Evolutionary conservation across 2,888 invertebrate species (phyloP), one percentile per base, ranked within the genome.

Genomic region (Lumbricus terrestris): DNA sequence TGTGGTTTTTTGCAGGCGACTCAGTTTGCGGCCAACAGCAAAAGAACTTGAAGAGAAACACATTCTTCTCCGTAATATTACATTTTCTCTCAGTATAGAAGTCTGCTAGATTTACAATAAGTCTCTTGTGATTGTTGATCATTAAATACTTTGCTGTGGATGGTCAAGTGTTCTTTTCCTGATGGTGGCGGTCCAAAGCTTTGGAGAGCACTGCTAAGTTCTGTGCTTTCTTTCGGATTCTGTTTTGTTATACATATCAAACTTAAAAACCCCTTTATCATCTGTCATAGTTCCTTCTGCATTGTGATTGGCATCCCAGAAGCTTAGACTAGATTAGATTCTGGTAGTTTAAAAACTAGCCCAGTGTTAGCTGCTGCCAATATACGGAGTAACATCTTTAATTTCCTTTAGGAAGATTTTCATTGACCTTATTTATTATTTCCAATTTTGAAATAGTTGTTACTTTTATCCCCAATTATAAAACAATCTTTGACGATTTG

Each of bases 21-120:
- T 99, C 94, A 99, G 98, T 95, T 98, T 99, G 97, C 96, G 99
- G 94, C 99, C 99, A 93, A 98, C 99, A 89, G 97, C 97, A 92
- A 98, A 99, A 95, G 99, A 99, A 95, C 96, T 99, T 92, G 98
- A 99, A 95, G 98, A 99, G 95, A 96, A 99, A 94, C 99, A 99
- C 95, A 99, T 99, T 95, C 96, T 99, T 93, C 98, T 98, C 96
- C 97, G 98, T 98, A 96, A 97, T 96, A 8, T 20, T 54, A 69
- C 54, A 89, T 16, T 15, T 88, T 88, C n/a, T 69, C 29, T 29
- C 13, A 11, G 1, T n/a, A 16, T 11, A 69, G 69, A n/a, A n/a
- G 69, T 29, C n/a, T n/a, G n/a, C 69, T 69, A 69, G 69, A n/a
- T 69, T 47, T 47, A n/a, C 5, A n/a, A 69, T 29, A 69, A 69